Evolutionary conservation across 2,888 invertebrate genomes (phyloP).

Genomic region (Folsomia manolachei): DNA sequence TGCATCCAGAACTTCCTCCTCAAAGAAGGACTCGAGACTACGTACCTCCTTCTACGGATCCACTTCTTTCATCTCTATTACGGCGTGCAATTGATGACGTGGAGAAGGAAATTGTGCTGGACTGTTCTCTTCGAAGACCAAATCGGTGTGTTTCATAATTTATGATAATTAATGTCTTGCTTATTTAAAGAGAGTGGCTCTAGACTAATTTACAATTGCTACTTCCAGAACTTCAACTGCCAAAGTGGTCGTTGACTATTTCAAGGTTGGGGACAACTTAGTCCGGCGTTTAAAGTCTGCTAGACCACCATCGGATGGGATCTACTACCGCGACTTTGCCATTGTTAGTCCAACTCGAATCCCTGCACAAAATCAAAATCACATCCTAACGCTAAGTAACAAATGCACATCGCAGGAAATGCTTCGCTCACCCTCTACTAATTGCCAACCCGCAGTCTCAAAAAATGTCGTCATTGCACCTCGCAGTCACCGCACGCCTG

Average conservation of each 20-base stretch:
- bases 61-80: conserved; percentile 44
- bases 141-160: neutral
- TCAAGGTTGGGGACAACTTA: conserved; percentile 41
- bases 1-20: conserved; percentile 43
- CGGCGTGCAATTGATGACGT: conserved; percentile 44
- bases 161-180: neutral
- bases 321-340: conserved; percentile 29
- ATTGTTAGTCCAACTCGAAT: conserved; percentile 30
- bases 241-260: conserved; percentile 34
- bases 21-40: conserved; percentile 40
- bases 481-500: too few relatives aligned
- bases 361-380: neutral
- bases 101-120: conserved; percentile 44
- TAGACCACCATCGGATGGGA: conserved; percentile 18
- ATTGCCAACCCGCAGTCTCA: too few relatives aligned
- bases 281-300: conserved; percentile 41
- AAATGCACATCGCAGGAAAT: neutral
- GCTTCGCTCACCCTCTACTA: too few relatives aligned
- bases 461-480: too few relatives aligned
- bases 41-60: conserved; percentile 43
- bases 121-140: conserved; percentile 30
- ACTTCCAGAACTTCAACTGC: conserved; percentile 38
- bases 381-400: neutral
- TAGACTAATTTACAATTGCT: too few relatives aligned
- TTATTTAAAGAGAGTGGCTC: neutral